Evolutionary conservation across 2,888 invertebrate species (phyloP).

Genomic region (Drosophila meridionalis): DNA sequence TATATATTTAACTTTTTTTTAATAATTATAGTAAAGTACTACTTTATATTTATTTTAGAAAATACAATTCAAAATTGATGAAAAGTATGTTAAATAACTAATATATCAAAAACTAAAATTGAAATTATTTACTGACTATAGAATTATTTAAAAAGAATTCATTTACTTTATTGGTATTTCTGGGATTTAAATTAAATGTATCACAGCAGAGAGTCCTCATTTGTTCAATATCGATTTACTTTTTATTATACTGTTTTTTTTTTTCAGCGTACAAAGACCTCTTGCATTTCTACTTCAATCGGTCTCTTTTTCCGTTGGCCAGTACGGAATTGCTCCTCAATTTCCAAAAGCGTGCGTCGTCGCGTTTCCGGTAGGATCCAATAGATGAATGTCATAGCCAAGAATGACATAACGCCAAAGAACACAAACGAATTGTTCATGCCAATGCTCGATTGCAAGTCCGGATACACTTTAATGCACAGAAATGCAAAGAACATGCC

Average conservation of each 20-base stretch:
- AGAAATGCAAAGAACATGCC: conserved; percentile 88
- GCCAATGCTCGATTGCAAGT: conserved; percentile 87
- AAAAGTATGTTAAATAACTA: not conserved
- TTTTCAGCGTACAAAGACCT: conserved; percentile 47
- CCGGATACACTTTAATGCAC: conserved; percentile 89
- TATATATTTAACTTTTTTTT: too few species aligned
- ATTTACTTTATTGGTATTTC: not conserved
- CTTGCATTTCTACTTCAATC: conserved; percentile 72
- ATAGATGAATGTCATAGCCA: conserved; percentile 87
- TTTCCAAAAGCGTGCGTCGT: conserved; percentile 89
- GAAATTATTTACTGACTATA: not conserved
- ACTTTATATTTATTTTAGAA: not conserved
- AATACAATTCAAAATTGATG: not conserved
- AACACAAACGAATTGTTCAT: conserved; percentile 88
- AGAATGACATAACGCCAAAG: conserved; percentile 87
- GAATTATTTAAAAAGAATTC: not conserved
- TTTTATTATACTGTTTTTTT: not conserved
- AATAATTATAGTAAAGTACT: not conserved
- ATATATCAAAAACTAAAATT: not conserved
- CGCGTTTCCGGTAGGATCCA: conserved; percentile 89
- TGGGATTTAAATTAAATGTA: conserved; percentile 26
- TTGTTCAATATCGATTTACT: conserved; percentile 1
- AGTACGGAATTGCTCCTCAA: conserved; percentile 86
- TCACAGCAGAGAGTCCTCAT: conserved; percentile 58
- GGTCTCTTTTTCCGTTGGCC: conserved; percentile 29